Base-by-base conservation (phyloP, 2,797 vertebrate species). In the Ctenochaetus hawaiiensis region DNA sequence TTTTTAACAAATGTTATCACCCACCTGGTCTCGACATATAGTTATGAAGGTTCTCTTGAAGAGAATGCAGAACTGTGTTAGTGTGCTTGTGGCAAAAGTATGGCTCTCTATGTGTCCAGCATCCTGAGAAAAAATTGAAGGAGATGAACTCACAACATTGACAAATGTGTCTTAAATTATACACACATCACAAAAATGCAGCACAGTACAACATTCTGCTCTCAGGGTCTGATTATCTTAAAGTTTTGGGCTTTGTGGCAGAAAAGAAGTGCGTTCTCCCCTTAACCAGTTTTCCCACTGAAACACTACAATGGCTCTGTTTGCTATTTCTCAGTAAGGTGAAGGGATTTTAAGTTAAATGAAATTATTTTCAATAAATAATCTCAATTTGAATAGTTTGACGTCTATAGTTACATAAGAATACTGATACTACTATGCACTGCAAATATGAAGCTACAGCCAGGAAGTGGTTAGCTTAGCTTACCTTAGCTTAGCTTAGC, bases 11-110 rank as follows among this genome's bases (percentile, higher is more conserved):
- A 58, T 37, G 12, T 6, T 12, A 2, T 64, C 30, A 73, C 93
- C 69, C 87, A 98, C 1, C 1, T 13, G 1, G 91, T 99, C 98
- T 90, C 98, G 96, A 74, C 97, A 95, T 95, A 99, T 99, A 57
- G 96, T 98, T 60, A 97, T 61, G 65, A 99, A 99, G 52, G 97
- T 99, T 86, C 98, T 96, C 92, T 97, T 97, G 94, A 99, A 99
- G 87, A 99, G 97, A 91, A 99, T 98, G 91, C 97, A 96, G 95
- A 99, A 98, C 93, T 99, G 98, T 20, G 96, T 99, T 57, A 97
- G 93, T 66, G 97, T 96, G 91, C 96, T 99, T 80, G 97, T 99
- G 79, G 97, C 97, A 80, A 99, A 99, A 0, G 96, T 99, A 80
- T 96, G 97, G 85, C 97, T 99, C 93, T 99, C 98, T 0, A 98